Evolutionary conservation across 2,888 invertebrate genomes (phyloP).

Genomic region (Calliphora vomitoria): DNA sequence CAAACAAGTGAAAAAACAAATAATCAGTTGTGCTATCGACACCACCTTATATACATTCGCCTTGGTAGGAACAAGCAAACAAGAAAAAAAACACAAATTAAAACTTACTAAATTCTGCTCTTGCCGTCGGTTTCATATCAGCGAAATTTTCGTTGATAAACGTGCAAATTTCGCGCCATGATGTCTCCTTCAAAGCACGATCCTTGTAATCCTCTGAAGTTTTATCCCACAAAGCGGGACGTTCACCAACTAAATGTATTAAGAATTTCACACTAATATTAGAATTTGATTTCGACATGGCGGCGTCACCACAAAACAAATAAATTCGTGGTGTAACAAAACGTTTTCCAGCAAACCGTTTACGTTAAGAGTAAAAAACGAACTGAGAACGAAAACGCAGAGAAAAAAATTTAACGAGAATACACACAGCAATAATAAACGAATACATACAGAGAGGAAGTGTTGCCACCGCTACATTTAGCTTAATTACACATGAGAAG

Average conservation of each 20-base stretch:
- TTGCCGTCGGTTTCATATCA: constrained; percentile 30
- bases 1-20: no score
- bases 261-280: constrained; percentile 59
- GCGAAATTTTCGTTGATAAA: constrained; percentile 57
- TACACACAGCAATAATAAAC: background rate
- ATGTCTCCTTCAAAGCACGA: constrained; percentile 48
- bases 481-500: no score
- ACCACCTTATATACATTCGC: no score
- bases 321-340: background rate
- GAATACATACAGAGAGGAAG: background rate
- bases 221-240: constrained; percentile 69
- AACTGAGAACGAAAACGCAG: constrained; percentile 63
- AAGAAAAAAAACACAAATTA: background rate
- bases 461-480: no score
- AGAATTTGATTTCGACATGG: constrained; percentile 30
- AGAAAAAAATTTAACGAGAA: constrained; percentile 21
- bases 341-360: constrained; percentile 59
- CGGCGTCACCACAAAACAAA: background rate
- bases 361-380: constrained; percentile 49
- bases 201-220: constrained; percentile 57
- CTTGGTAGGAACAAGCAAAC: no score
- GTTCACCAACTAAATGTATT: constrained; percentile 61
- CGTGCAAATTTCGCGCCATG: constrained; percentile 64
- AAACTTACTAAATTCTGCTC: constrained; percentile 59
- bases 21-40: no score